phyloP scores from a whole-genome alignment of 2,113 vertebrate genomes.

The Oreochromis niloticus region DNA sequence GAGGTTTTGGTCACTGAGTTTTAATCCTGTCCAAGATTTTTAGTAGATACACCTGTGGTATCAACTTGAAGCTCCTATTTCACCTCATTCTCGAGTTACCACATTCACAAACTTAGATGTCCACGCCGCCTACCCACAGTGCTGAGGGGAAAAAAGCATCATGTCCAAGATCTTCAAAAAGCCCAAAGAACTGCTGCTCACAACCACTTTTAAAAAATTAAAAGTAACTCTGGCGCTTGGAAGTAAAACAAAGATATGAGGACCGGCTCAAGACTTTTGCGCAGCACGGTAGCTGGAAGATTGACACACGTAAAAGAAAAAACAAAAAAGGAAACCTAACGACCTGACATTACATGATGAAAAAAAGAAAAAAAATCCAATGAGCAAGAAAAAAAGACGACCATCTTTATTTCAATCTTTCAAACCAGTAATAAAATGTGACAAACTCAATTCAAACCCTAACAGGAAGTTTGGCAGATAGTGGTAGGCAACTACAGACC shows the following conservation, averaged over 20 bases:
- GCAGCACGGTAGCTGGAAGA: neutral
- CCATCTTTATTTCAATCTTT: constrained; percentile 66
- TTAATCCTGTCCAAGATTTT: neutral
- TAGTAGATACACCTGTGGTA: neutral
- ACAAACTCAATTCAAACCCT: constrained; percentile 46
- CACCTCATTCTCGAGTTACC: neutral
- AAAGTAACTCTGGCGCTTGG: neutral
- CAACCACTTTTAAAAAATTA: neutral
- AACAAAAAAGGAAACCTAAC: neutral
- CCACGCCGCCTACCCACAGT: rapidly evolving
- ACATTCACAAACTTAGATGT: neutral
- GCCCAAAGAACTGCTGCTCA: neutral
- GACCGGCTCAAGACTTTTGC: rapidly evolving
- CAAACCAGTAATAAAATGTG: constrained; percentile 55
- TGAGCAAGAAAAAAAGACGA: constrained; percentile 38
- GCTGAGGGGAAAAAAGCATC: neutral
- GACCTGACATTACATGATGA: neutral
- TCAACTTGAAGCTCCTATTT: neutral
- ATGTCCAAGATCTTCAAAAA: neutral
- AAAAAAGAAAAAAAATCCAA: neutral
- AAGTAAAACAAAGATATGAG: neutral
- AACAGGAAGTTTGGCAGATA: constrained; percentile 51
- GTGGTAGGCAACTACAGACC: constrained; percentile 52
- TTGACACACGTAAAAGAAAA: neutral
- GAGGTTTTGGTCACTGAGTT: neutral